These are phyloP conservation scores for Orchesella cincta DNA, from an alignment of 1,140 invertebrate genomes.

Conservation along the genomic window DNA sequence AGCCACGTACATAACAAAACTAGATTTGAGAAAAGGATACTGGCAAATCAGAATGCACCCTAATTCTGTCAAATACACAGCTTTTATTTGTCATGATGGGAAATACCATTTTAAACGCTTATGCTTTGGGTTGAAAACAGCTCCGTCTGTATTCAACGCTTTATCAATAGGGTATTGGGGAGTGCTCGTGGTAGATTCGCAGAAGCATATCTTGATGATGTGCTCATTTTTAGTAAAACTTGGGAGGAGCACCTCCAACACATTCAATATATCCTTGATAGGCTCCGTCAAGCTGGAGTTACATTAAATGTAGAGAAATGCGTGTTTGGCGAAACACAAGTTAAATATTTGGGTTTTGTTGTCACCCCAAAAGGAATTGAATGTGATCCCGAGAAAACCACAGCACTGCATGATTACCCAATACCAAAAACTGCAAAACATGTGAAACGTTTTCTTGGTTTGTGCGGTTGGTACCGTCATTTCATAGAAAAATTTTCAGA, in stretches of 20 bases:
- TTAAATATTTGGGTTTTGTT: slow-evolving; percentile 57
- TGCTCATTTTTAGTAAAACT: neutral
- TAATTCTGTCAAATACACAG: slow-evolving; percentile 52
- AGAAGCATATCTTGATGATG: slow-evolving; percentile 22
- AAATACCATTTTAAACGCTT: slow-evolving; percentile 49
- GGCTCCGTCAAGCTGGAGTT: slow-evolving; percentile 51
- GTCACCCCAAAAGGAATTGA: slow-evolving; percentile 55
- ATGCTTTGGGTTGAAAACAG: slow-evolving; percentile 52
- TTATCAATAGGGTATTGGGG: slow-evolving; percentile 48
- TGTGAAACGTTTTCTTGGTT: slow-evolving; percentile 57
- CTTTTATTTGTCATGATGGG: slow-evolving; percentile 44
- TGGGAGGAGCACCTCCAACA: slow-evolving; percentile 14
- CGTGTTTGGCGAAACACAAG: slow-evolving; percentile 57
- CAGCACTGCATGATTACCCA: slow-evolving; percentile 55
- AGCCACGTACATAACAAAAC: slow-evolving; percentile 50
- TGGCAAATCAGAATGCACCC: slow-evolving; percentile 54
- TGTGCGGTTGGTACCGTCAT: slow-evolving; percentile 56
- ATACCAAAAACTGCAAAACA: slow-evolving; percentile 55
- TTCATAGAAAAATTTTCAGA: slow-evolving; percentile 55
- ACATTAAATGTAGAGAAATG: slow-evolving; percentile 59
- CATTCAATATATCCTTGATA: neutral
- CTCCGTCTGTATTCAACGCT: slow-evolving; percentile 44
- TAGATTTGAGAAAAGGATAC: slow-evolving; percentile 54
- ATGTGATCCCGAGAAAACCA: slow-evolving; percentile 57
- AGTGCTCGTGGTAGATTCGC: slow-evolving; percentile 5